These are phyloP conservation scores for Nemapogon koenigi DNA, from an alignment of 2,888 invertebrate genomes.

Conservation along the genomic window DNA sequence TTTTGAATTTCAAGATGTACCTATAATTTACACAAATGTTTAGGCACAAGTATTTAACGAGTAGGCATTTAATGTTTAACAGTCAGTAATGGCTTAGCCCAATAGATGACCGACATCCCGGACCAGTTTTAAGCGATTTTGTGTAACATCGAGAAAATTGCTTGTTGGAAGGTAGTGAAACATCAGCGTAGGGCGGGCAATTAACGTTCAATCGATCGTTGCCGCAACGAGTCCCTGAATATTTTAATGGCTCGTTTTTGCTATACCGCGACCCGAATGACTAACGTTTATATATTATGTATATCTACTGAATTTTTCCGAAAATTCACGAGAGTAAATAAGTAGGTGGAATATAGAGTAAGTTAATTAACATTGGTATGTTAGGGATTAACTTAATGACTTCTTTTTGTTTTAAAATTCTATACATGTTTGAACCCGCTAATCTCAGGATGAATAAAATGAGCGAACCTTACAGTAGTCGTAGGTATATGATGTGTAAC, in stretches of 20 bases:
- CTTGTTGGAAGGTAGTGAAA: conserved; percentile 5
- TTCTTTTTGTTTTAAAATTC: too few relatives aligned
- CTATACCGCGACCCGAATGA: not conserved
- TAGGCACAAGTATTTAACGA: not conserved
- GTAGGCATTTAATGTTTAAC: not conserved
- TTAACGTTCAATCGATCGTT: conserved; percentile 6
- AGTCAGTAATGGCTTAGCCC: not conserved
- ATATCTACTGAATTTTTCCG: too few relatives aligned
- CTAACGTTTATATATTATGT: not conserved
- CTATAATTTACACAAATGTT: too few relatives aligned
- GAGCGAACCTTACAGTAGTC: too few relatives aligned
- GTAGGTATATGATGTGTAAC: too few relatives aligned
- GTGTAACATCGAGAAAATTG: conserved; percentile 7
- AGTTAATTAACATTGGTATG: too few relatives aligned
- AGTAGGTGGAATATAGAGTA: too few relatives aligned
- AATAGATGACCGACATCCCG: not conserved
- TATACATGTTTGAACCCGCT: too few relatives aligned
- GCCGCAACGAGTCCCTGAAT: conserved; percentile 6
- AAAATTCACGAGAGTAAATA: too few relatives aligned
- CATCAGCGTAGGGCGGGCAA: conserved; percentile 5
- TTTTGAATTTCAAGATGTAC: too few relatives aligned
- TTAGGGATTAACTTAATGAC: too few relatives aligned
- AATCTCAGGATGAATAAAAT: too few relatives aligned
- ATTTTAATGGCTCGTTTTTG: conserved; percentile 9
- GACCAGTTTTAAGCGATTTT: conserved; percentile 7